Evolutionary conservation across 2,888 invertebrate genomes (phyloP).

Genomic region (Crioceris asparagi): DNA sequence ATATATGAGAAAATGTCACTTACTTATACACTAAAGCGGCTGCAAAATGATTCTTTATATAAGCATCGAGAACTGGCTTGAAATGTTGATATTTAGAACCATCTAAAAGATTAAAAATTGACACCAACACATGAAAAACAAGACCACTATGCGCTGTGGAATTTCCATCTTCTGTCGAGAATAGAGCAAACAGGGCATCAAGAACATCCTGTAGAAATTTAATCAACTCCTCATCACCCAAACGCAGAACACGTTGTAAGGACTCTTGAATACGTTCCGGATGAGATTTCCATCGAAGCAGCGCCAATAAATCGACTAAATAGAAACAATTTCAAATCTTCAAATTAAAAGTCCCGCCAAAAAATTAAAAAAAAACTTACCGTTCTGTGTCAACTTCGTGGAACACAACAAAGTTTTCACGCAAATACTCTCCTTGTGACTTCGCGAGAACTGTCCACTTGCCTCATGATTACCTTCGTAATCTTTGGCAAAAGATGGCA

Average conservation of each 20-base stretch:
- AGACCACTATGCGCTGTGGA: constrained; percentile 80
- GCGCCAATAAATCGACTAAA: constrained; percentile 72
- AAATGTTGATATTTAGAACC: constrained; percentile 91
- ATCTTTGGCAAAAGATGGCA: constrained; percentile 55
- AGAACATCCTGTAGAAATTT: constrained; percentile 92
- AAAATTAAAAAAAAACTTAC: constrained; percentile 39
- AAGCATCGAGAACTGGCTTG: constrained; percentile 86
- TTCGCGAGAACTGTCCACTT: constrained; percentile 56
- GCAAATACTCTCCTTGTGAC: constrained; percentile 73
- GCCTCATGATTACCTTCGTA: constrained; percentile 48
- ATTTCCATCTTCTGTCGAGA: constrained; percentile 87
- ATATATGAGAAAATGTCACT: too few relatives aligned
- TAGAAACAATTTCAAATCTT: constrained; percentile 13
- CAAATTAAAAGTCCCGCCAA: constrained; percentile 1
- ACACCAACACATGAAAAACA: constrained; percentile 85
- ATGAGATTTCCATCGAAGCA: constrained; percentile 85
- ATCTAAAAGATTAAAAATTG: constrained; percentile 82
- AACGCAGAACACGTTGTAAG: constrained; percentile 63
- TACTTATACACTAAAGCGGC: constrained; percentile 90
- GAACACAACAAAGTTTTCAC: constrained; percentile 82
- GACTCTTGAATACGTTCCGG: constrained; percentile 82
- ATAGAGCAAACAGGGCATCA: constrained; percentile 86
- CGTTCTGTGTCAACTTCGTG: constrained; percentile 94
- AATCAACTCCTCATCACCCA: constrained; percentile 85
- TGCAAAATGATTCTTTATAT: constrained; percentile 89